Base-by-base conservation (phyloP, 2,797 vertebrate species). In the Paramormyrops hopkinsi region DNA sequence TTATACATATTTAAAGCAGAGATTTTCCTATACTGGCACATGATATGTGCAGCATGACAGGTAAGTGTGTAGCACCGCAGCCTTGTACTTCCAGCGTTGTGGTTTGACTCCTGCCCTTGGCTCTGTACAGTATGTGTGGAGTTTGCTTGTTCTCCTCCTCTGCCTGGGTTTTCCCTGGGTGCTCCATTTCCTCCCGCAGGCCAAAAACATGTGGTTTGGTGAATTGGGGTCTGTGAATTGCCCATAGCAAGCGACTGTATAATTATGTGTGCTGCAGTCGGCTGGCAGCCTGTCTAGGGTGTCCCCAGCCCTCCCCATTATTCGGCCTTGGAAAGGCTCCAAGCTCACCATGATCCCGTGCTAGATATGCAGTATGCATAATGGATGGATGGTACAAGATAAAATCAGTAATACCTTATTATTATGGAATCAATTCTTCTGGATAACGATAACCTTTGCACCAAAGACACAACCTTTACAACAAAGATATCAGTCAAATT, bases 51-150 rank as follows among this genome's bases (percentile, higher is more conserved):
- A 17, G 29, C 29, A 7, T 1, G 29, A 73, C 29, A 37, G 33
- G 65, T 73, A 73, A 73, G 65, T 82, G 76, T 82, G 25, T 19
- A 82, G 41, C 19, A 44, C 17, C 3, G 17, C 41, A 82, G 37
- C 2, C 41, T 82, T 7, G 19, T 41, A 41, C 76, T 41, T 46
- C 19, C 33, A 46, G 76, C 2, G 37, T 82, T 73, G 37, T 8
- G 76, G 76, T 44, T 82, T 46, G 76, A 82, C 17, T 82, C 76
- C 76, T 82, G 76, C 76, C 76, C 76, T 82, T 82, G 76, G 76
- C 37, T 82, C 76, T n/a, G 37, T 3, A n/a, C n/a, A n/a, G n/a
- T n/a, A 41, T 44, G 37, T 79, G 33, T 79, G 73, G 29, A 79
- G 73, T 46, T 82, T 82, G 17, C 76, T 46, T 82, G 41, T 41